These are phyloP conservation scores for Orchestia grillus DNA, from an alignment of 1,140 invertebrate species.

Conservation along the genomic window DNA sequence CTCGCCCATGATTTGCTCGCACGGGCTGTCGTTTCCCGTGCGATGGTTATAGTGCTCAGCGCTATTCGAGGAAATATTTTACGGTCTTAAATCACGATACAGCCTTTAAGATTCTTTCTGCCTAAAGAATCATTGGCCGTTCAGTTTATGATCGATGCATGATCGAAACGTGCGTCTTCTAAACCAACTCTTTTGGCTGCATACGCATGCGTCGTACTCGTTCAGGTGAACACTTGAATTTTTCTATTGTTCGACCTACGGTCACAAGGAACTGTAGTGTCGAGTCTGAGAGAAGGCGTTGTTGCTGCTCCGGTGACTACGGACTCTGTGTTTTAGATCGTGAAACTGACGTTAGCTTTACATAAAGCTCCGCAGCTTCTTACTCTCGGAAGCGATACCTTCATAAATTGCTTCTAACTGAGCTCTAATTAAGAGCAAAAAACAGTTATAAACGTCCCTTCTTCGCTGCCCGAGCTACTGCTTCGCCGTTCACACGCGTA, in stretches of 20 bases:
- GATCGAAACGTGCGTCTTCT: not conserved
- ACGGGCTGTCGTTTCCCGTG: not conserved
- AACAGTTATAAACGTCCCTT: not conserved
- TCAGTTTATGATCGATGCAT: not conserved
- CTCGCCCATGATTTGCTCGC: not conserved
- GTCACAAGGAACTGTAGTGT: not conserved
- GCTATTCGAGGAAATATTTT: not conserved
- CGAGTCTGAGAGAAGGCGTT: too few species aligned
- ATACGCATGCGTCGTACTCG: not conserved
- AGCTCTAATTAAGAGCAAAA: not conserved
- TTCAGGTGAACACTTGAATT: not conserved
- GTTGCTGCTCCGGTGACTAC: too few species aligned
- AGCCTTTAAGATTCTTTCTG: not conserved
- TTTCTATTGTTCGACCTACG: not conserved
- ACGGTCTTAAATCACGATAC: not conserved
- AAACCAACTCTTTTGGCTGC: not conserved
- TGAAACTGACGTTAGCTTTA: not conserved
- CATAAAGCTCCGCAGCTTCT: not conserved
- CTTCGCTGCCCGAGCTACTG: not conserved
- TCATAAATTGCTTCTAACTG: conserved; percentile 31
- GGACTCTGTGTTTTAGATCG: not conserved
- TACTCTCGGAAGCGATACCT: not conserved
- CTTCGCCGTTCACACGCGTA: not conserved
- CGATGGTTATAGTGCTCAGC: not conserved
- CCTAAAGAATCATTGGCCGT: not conserved